Evolutionary conservation across 2,113 vertebrate genomes (phyloP), one percentile per base, ranked within the genome.

Genomic region (Syngnathoides biaculeatus): DNA sequence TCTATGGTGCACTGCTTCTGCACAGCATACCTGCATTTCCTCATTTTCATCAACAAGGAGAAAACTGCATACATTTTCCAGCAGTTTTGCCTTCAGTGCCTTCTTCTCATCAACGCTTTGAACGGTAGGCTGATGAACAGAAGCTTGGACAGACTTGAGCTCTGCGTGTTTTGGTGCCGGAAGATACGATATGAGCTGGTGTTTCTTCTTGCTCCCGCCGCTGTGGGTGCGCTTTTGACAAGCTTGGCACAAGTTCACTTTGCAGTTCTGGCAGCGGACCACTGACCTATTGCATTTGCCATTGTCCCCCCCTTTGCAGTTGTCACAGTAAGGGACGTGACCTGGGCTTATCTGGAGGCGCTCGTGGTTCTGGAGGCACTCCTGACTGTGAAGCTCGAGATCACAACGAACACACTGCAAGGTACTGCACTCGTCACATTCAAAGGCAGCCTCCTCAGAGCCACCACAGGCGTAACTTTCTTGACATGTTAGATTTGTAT

Each of bases 31-130:
- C 94, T 98, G 96, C 92, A 99, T 96, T 73, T 96, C 94, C 72
- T 99, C 97, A 39, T 95, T 98, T 88, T 98, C 95, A 86, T 99
- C 95, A 69, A 99, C 97, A 64, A 99, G 81, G 52, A 99, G 94
- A 79, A 99, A 99, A 89, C 97, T 99, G 83, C 88, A 89, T 69
- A 96, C 94, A 57, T 92, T 94, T 85, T 96, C 96, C 56, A 96
- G 53, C 11, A 87, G 93, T 85, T 90, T 95, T 71, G 85, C 91
- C 73, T 83, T 93, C 70, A 79, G 91, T 53, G 89, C 85, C 56
- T 76, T 93, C 27, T 53, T 19, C 43, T 93, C 94, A 82, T 94
- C 91, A 61, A 79, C 82, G 13, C 83, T 88, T 40, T 87, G 88
- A 11, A 86, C 88, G 9, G 89, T 20, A 4, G 78, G 57, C 15